Conservation (phyloP, 1,140 invertebrate species). For the Bathynomus jamesi region DNA sequence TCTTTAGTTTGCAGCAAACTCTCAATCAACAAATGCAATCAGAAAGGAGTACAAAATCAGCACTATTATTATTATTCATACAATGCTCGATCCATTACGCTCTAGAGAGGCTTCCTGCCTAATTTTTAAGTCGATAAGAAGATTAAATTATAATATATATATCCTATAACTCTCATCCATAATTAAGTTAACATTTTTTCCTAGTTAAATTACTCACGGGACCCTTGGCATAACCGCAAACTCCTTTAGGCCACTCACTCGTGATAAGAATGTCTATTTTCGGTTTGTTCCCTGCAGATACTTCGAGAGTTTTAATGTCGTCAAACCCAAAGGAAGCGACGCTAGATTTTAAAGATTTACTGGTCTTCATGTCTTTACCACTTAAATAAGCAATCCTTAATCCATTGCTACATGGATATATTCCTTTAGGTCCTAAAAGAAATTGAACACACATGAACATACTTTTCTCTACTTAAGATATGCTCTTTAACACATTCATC, state of each 20-base stretch:
- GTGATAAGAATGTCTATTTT: not conserved
- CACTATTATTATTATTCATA: too few relatives aligned
- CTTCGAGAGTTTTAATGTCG: not conserved
- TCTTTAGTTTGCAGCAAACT: too few relatives aligned
- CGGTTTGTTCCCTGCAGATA: not conserved
- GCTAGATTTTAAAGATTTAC: not conserved
- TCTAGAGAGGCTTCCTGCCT: too few relatives aligned
- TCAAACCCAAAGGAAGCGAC: not conserved
- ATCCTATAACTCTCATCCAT: too few relatives aligned
- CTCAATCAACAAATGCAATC: too few relatives aligned
- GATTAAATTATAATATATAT: too few relatives aligned
- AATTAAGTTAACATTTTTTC: too few relatives aligned
- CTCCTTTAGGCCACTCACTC: not conserved
- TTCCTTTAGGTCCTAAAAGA: not conserved
- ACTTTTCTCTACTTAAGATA: too few relatives aligned
- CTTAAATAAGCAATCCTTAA: not conserved
- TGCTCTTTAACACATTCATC: too few relatives aligned
- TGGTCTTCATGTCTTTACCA: not conserved
- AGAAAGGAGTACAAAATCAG: too few relatives aligned
- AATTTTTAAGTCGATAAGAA: too few relatives aligned
- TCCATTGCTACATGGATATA: slow-evolving; percentile 4
- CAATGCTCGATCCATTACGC: too few relatives aligned
- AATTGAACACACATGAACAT: not conserved
- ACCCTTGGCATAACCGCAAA: not conserved
- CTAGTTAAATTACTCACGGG: not conserved